Evolutionary conservation across 2,797 vertebrate genomes (phyloP), one percentile per base, ranked within the genome.

Genomic region (Dicrostonyx torquatus): DNA sequence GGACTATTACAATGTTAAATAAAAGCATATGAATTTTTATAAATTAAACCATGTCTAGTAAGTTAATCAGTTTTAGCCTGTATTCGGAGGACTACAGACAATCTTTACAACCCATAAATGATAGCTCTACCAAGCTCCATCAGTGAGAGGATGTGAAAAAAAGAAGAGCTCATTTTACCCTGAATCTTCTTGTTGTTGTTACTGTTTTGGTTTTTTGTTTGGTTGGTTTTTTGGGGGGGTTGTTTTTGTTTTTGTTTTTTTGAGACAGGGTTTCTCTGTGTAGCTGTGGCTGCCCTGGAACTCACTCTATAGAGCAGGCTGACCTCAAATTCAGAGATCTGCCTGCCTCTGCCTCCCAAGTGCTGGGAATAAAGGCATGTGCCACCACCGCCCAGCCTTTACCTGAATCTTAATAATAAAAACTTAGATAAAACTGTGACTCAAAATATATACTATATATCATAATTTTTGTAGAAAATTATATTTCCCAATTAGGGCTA

Each of bases 391-490:
- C 37, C 22, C 2, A 6, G 37, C 40, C 70, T 62, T 89, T 64
- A 76, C 10, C 14, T 80, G 37, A 92, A 93, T 89, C 13, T 89
- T 88, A 11, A 20, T 17, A 94, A 93, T 85, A 53, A 93, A 89
- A n/a, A 5, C 48, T 96, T 24, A 68, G 6, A 31, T n/a, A 87
- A 75, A 94, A 93, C 58, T 64, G 70, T 60, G 20, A 43, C 60
- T 43, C 22, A 55, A 45, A n/a, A 90, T 9, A 78, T 22, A 60
- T 37, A 72, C 66, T 17, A 40, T 58, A 43, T 48, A 87, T 20
- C 86, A 15, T 18, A 90, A 17, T 86, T 48, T 83, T 96, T 76
- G 14, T 43, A 93, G 17, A 93, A 70, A 17, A 64, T 85, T 90
- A 26, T 88, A 60, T 92, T 29, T 78, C 14, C 43, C 78, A 20